These are phyloP conservation scores for Peromyscus leucopus DNA, from an alignment of 2,113 vertebrate genomes.

Conservation along the genomic window DNA sequence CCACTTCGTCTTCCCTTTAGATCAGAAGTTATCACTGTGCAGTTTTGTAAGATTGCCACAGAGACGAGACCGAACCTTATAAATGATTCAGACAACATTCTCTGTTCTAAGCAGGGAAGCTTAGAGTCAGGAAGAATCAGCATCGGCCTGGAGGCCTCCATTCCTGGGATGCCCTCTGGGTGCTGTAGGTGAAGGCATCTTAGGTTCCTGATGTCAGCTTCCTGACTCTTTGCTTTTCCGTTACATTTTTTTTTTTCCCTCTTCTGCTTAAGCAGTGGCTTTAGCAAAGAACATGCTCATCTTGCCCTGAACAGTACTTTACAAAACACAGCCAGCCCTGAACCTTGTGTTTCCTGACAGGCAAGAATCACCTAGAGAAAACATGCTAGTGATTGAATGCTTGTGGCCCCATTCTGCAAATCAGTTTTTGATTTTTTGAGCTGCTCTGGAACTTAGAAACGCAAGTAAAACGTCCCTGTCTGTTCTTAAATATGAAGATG, in stretches of 20 bases:
- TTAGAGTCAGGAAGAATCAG: background rate
- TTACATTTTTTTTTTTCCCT: background rate
- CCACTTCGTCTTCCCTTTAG: background rate
- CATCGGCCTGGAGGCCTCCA: too few relatives aligned
- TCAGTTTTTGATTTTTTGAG: background rate
- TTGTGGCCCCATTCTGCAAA: background rate
- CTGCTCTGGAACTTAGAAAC: background rate
- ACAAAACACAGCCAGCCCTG: background rate
- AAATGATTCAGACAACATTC: background rate
- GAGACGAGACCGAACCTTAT: background rate
- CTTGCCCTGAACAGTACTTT: background rate
- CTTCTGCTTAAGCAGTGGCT: background rate
- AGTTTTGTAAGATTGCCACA: accelerated
- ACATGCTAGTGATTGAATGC: background rate
- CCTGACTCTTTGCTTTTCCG: background rate
- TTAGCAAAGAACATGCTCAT: background rate
- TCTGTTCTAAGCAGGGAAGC: background rate
- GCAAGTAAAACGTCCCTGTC: background rate
- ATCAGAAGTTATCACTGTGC: background rate
- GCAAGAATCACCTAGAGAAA: background rate
- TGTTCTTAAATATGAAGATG: background rate
- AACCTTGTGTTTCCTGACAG: accelerated
- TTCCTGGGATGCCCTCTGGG: background rate
- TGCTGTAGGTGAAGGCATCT: background rate
- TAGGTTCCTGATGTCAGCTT: background rate